Evolutionary conservation across 2,888 invertebrate genomes (phyloP).

Genomic region (Ryuthela nishihirai): DNA sequence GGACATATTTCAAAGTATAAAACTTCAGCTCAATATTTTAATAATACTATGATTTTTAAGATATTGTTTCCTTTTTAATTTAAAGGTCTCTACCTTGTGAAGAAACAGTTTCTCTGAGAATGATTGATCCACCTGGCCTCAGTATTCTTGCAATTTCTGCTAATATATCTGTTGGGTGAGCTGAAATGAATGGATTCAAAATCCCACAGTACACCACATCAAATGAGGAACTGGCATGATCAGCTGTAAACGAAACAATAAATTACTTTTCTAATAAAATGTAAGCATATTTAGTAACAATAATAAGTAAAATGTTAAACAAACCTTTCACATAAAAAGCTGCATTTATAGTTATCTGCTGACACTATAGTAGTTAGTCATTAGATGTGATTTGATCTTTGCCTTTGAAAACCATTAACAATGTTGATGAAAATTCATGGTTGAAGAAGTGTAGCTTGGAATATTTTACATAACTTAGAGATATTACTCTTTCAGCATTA

Average conservation of each 20-base stretch:
- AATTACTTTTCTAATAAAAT: too few species aligned
- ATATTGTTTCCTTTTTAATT: background rate
- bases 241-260: slow-evolving; percentile 55
- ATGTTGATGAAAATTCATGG: too few species aligned
- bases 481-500: too few species aligned
- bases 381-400: too few species aligned
- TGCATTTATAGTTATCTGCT: too few species aligned
- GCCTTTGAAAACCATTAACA: too few species aligned
- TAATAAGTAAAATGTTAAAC: too few species aligned
- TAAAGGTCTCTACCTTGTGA: slow-evolving; percentile 11
- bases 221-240: slow-evolving; percentile 59
- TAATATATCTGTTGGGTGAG: slow-evolving; percentile 54
- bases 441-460: too few species aligned
- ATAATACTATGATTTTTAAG: background rate
- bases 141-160: slow-evolving; percentile 54
- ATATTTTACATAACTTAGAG: too few species aligned
- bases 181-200: slow-evolving; percentile 53
- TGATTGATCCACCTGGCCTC: slow-evolving; percentile 40
- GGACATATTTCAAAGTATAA: background rate
- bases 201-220: slow-evolving; percentile 61
- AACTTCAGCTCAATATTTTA: background rate
- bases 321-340: too few species aligned
- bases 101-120: slow-evolving; percentile 36
- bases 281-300: too few species aligned
- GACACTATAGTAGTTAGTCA: too few species aligned